Evolutionary conservation across 2,797 vertebrate genomes (phyloP), one percentile per base, ranked within the genome.

Genomic region (Sebastes oblongus): DNA sequence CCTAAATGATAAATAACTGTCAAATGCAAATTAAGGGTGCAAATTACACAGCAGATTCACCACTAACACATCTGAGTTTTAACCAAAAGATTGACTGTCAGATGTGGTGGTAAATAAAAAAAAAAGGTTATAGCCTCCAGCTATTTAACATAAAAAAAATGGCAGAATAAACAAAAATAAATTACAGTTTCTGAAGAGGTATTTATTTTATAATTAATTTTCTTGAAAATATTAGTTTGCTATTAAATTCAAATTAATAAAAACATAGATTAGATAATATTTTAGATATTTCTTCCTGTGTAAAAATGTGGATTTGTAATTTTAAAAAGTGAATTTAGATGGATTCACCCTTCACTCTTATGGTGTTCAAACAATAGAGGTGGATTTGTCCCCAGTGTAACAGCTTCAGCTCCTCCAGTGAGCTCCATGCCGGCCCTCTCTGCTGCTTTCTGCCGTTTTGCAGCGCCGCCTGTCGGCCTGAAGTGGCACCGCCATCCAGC

Each of bases 391-490:
- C 82, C 75, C 65, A 66, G 85, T 88, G 84, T 66, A 77, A 67
- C 77, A 78, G 79, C 78, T 77, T 60, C 79, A 77, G 79, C 78
- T 77, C 62, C 79, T 73, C 18, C 18, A 75, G 50, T 46, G 66
- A 80, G 76, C 77, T 30, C 32, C 69, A 36, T 20, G 59, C 74
- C 77, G 82, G 76, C 67, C 46, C 32, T 16, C 72, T 77, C 25
- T 46, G 56, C 32, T 60, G 2, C 0, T 66, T 90, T 94, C 71
- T 81, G 78, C 66, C 93, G 93, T 92, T 95, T 89, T 78, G 83
- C 91, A 90, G 94, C 93, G 94, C 93, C 96, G 89, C 94, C 95
- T 95, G 94, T 95, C 91, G 95, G 92, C 62, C 34, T 0, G 3
- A 70, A 2, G 6, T 1, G 75, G 85, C 3, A 84, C 29, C 58